Conservation (phyloP, 1,140 invertebrate genomes). For the Asbolus verrucosus region DNA sequence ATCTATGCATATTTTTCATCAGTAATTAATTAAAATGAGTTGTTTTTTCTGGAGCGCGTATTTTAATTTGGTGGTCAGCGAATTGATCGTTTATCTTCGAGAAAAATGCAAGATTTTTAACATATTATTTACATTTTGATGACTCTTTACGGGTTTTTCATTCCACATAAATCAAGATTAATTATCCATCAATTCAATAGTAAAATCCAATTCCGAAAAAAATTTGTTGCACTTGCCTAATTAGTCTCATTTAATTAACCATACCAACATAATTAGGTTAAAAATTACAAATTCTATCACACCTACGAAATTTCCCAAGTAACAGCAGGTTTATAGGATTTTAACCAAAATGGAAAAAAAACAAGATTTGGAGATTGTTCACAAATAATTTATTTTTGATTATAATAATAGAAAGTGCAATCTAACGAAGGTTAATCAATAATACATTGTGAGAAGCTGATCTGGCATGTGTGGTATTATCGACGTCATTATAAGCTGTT, state of each 20-base stretch:
- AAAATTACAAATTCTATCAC: background rate
- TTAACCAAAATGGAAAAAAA: background rate
- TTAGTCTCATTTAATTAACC: slow-evolving; percentile 24
- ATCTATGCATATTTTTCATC: slow-evolving; percentile 49
- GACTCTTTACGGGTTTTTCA: slow-evolving; percentile 9
- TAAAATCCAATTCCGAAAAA: slow-evolving; percentile 19
- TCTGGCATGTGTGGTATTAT: slow-evolving; percentile 45
- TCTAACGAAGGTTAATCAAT: slow-evolving; percentile 37
- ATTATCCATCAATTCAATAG: slow-evolving; percentile 2
- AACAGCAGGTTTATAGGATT: background rate
- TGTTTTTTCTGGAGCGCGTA: slow-evolving; percentile 35
- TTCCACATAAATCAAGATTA: slow-evolving; percentile 39
- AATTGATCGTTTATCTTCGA: slow-evolving; percentile 44
- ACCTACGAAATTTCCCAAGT: background rate
- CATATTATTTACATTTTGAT: slow-evolving; percentile 33
- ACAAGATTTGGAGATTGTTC: background rate
- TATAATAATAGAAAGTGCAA: slow-evolving; percentile 33
- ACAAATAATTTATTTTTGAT: slow-evolving; percentile 22
- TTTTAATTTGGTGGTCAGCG: slow-evolving; percentile 42
- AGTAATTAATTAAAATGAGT: slow-evolving; percentile 53
- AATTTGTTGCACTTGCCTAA: slow-evolving; percentile 10
- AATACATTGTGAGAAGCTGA: slow-evolving; percentile 27
- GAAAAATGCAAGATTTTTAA: slow-evolving; percentile 31
- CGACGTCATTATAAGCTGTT: slow-evolving; percentile 36
- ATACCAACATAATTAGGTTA: slow-evolving; percentile 6